Conservation (phyloP, 2,888 invertebrate genomes). For the Gerris lacustris region DNA sequence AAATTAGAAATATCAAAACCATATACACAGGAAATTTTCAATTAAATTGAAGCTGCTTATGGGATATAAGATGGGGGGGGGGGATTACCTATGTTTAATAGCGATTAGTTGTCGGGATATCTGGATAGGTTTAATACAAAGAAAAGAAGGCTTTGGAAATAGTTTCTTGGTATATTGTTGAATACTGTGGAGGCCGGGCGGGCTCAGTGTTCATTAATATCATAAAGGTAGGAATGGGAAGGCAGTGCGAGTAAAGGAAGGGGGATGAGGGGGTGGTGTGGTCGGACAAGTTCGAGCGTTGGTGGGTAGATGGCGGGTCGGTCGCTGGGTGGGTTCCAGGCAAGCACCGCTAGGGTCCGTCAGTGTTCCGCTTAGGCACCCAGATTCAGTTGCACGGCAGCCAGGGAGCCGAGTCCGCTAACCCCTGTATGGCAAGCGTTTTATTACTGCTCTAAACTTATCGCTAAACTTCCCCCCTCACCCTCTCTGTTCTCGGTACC, state of each 20-base stretch:
- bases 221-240: background rate
- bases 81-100: too few species aligned
- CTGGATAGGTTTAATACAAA: too few species aligned
- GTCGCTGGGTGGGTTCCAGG: conserved; percentile 16
- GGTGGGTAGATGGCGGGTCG: conserved; percentile 45
- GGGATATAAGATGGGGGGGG: too few species aligned
- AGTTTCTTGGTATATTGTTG: background rate
- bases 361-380: conserved; percentile 33
- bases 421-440: conserved; percentile 18
- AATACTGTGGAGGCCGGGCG: background rate
- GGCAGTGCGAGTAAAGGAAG: background rate
- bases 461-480: conserved; percentile 13
- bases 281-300: conserved; percentile 24
- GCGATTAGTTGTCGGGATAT: too few species aligned
- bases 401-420: conserved; percentile 10
- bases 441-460: conserved; percentile 14
- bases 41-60: too few species aligned
- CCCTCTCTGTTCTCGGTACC: conserved; percentile 18
- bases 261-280: conserved; percentile 34
- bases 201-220: conserved; percentile 11
- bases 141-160: background rate
- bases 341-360: conserved; percentile 29
- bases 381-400: conserved; percentile 28
- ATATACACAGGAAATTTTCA: too few species aligned
- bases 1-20: too few species aligned